Evolutionary conservation across 2,797 vertebrate species (phyloP).

Genomic region (Scleropages formosus): DNA sequence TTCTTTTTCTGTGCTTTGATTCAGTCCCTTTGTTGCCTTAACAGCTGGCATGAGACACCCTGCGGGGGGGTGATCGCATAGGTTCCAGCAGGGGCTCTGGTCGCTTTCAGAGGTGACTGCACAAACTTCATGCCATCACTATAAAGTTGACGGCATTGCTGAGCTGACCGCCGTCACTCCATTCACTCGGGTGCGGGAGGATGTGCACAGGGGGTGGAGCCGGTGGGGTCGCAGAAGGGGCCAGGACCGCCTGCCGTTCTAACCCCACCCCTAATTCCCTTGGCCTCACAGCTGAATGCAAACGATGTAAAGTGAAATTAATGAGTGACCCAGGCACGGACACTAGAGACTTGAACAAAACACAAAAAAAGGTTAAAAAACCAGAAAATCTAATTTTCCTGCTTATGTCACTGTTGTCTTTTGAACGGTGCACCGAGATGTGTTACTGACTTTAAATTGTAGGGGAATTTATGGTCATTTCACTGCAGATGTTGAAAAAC

Average conservation of each 20-base stretch:
- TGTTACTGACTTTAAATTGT: not conserved
- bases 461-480: too few species aligned
- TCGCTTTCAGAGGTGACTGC: constrained; percentile 28
- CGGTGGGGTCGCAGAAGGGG: not conserved
- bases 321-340: constrained; percentile 32
- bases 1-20: not conserved
- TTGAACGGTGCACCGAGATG: not conserved
- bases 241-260: constrained; percentile 31
- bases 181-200: constrained; percentile 32
- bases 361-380: not conserved
- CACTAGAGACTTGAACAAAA: constrained; percentile 32
- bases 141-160: not conserved
- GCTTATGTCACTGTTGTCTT: not conserved
- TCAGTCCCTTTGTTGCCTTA: constrained; percentile 16
- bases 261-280: constrained; percentile 15
- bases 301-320: constrained; percentile 43
- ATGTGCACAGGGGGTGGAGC: constrained; percentile 10
- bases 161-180: not conserved
- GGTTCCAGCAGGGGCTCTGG: not conserved
- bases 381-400: not conserved
- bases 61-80: not conserved
- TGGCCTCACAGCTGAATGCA: constrained; percentile 51
- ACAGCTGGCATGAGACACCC: constrained; percentile 24
- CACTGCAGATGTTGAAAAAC: too few species aligned
- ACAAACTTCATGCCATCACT: constrained; percentile 35